Evolutionary conservation across 2,113 vertebrate genomes (phyloP).

Genomic region (Eublepharis macularius): DNA sequence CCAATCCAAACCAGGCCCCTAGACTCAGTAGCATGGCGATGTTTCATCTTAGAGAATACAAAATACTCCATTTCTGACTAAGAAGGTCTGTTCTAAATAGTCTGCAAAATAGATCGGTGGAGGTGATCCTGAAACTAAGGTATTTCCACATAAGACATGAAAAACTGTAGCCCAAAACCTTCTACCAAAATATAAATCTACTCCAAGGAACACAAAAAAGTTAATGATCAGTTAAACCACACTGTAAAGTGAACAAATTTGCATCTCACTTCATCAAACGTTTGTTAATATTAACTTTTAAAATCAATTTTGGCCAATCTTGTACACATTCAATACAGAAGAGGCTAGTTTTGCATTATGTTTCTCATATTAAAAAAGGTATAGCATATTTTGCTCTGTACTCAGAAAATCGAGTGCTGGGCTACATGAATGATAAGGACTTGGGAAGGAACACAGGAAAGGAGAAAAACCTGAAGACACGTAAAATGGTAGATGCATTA

Average conservation of each 20-base stretch:
- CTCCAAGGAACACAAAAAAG: neutral
- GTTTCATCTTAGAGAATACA: neutral
- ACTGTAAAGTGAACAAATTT: neutral
- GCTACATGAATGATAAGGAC: no score
- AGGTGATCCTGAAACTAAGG: neutral
- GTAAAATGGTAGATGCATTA: neutral
- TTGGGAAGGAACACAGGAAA: neutral
- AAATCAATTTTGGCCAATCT: neutral
- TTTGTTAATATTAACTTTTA: neutral
- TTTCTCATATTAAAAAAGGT: neutral
- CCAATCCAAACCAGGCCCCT: neutral
- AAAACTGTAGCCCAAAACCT: neutral
- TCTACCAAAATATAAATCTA: constrained; percentile 5
- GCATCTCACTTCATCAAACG: neutral
- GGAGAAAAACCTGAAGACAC: neutral
- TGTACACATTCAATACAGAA: neutral
- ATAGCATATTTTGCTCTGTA: neutral
- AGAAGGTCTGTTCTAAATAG: neutral
- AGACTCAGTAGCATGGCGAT: neutral
- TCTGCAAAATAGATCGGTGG: neutral
- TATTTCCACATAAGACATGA: neutral
- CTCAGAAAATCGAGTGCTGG: neutral
- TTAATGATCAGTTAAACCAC: neutral
- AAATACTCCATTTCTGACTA: neutral
- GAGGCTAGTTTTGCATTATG: neutral